Conservation (phyloP, 2,797 vertebrate genomes). For the Squalus acanthias region DNA sequence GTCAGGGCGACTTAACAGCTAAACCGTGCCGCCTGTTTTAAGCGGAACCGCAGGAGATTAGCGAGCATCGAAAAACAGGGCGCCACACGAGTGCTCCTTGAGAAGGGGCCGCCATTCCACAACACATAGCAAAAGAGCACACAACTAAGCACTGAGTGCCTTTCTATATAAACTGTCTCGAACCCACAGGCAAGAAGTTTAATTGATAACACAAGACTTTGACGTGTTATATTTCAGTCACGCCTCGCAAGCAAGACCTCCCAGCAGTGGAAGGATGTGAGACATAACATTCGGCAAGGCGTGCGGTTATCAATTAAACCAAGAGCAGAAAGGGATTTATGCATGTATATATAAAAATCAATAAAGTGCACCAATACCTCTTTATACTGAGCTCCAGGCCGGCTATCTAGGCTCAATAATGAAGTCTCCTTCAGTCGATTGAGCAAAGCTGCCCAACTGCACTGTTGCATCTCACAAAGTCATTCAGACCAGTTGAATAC, state of each 20-base stretch:
- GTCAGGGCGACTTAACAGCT: background rate
- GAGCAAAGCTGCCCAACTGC: background rate
- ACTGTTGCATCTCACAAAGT: background rate
- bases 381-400: background rate
- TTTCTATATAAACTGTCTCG: background rate
- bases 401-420: background rate
- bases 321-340: background rate
- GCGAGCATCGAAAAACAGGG: background rate
- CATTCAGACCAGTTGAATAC: background rate
- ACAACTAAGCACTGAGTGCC: background rate
- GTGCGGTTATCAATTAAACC: background rate
- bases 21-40: too few relatives aligned
- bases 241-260: background rate
- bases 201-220: background rate
- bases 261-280: background rate
- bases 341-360: background rate
- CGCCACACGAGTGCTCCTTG: background rate
- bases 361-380: background rate
- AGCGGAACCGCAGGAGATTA: background rate
- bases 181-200: background rate
- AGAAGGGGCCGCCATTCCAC: too few relatives aligned
- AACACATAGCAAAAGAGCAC: background rate
- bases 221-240: background rate
- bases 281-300: background rate
- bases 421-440: background rate